These are phyloP conservation scores for Rhinolophus sinicus DNA, from an alignment of 2,113 vertebrate species.

Conservation along the genomic window DNA sequence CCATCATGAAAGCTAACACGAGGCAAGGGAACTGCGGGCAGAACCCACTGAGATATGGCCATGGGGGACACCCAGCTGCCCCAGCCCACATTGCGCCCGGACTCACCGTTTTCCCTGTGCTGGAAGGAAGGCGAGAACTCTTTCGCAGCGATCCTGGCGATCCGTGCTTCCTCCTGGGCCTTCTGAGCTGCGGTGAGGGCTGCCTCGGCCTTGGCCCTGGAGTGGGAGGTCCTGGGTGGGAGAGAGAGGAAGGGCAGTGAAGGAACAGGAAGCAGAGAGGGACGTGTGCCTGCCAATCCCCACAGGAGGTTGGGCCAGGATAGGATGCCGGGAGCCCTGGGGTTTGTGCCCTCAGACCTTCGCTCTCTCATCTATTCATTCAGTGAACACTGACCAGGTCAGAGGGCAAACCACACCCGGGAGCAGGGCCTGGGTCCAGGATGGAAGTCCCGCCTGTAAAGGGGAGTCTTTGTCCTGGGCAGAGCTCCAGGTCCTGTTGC, in stretches of 20 bases:
- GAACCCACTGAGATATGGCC: not conserved
- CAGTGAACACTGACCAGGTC: not conserved
- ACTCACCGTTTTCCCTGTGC: conserved; percentile 97
- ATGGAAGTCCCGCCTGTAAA: not conserved
- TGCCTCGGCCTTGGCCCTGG: conserved; percentile 95
- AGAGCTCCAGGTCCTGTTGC: not conserved
- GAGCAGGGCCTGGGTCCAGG: not conserved
- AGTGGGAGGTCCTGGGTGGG: conserved; percentile 94
- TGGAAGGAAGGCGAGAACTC: conserved; percentile 98
- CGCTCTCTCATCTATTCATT: rapidly evolving
- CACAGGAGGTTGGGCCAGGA: not conserved
- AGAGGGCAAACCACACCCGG: rapidly evolving
- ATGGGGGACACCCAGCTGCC: not conserved
- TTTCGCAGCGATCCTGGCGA: conserved; percentile 98
- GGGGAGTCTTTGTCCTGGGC: not conserved
- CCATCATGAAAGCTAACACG: not conserved
- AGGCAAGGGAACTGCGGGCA: not conserved
- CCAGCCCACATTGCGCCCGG: rapidly evolving
- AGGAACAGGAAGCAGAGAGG: not conserved
- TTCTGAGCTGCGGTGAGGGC: conserved; percentile 94
- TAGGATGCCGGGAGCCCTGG: rapidly evolving
- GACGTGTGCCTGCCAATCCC: not conserved
- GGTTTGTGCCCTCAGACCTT: not conserved
- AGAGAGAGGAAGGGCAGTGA: not conserved
- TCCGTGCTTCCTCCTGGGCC: conserved; percentile 94